Evolutionary conservation across 2,113 vertebrate genomes (phyloP), one percentile per base, ranked within the genome.

Genomic region (Tyto alba): DNA sequence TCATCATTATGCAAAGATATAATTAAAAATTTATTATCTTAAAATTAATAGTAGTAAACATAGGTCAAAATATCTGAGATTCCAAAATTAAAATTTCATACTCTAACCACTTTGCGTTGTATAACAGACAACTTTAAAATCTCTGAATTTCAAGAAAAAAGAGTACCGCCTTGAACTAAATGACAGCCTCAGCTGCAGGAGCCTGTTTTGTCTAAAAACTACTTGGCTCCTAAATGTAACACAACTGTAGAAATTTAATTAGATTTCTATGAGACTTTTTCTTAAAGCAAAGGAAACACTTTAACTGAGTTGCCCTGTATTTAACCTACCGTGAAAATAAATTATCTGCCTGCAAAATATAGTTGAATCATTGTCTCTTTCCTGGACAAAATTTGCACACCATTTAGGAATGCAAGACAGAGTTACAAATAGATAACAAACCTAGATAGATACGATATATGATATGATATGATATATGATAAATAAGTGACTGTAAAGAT

Each of bases 221-320:
- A 3, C 73, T 94, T 91, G 90, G 80, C 85, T 92, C 68, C 69
- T 92, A 91, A 79, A 66, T 52, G 75, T 89, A 81, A 77, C 86
- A 81, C 86, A 91, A 97, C 78, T 95, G 94, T 86, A 94, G 91
- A 92, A 93, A 87, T 95, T 68, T 79, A 82, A 89, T 94, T 90
- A 89, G 53, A 85, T 91, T 88, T 95, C 87, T 89, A 20, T 94
- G 62, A 68, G 52, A 55, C 57, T 74, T 94, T 93, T 78, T 89
- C 76, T 59, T 86, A 81, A 90, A 97, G 56, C 69, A 67, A 64
- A 84, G 74, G 87, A 96, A 93, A 55, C 47, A 73, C 21, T 96
- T 93, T 62, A 94, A 9, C 75, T 68, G 82, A 85, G 80, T 67
- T 96, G 67, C 63, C 21, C 86, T 88, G 67, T 19, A 26, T 91